Evolutionary conservation across 2,888 invertebrate genomes (phyloP).

Genomic region (Ichneumoninae sp.): DNA sequence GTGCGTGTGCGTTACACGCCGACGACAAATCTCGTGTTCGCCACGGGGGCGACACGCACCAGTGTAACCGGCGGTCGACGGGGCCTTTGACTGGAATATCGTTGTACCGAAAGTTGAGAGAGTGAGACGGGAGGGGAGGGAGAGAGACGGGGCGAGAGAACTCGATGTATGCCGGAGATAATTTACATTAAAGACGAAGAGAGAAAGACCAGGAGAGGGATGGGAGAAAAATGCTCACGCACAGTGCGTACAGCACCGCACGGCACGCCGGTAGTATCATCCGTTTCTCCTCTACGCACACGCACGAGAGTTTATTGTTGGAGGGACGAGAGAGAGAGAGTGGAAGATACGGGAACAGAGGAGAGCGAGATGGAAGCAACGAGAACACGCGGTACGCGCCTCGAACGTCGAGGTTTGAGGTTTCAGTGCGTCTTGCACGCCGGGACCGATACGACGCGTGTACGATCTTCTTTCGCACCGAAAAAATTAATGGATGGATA

Average conservation of each 20-base stretch:
- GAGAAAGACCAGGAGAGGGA: slow-evolving; percentile 27
- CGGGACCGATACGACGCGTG: slow-evolving; percentile 74
- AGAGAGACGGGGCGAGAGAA: slow-evolving; percentile 14
- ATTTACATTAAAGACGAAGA: slow-evolving; percentile 41
- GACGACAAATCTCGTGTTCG: slow-evolving; percentile 62
- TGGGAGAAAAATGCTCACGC: slow-evolving; percentile 39
- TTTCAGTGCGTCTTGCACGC: slow-evolving; percentile 77
- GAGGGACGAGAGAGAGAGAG: slow-evolving; percentile 70
- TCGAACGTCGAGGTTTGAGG: slow-evolving; percentile 73
- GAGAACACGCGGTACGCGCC: slow-evolving; percentile 59
- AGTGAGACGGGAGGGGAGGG: slow-evolving; percentile 7
- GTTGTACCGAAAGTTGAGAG: slow-evolving; percentile 51
- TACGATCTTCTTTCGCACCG: slow-evolving; percentile 25
- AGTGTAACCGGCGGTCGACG: slow-evolving; percentile 62
- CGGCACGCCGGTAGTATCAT: slow-evolving; percentile 39
- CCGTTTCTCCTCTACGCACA: slow-evolving; percentile 64
- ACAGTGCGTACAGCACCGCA: slow-evolving; percentile 8
- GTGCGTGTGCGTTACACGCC: slow-evolving; percentile 7
- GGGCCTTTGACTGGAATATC: slow-evolving; percentile 62
- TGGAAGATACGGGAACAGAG: slow-evolving; percentile 11
- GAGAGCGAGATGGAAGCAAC: slow-evolving; percentile 13
- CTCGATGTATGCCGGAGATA: slow-evolving; percentile 14
- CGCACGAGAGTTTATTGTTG: slow-evolving; percentile 77
- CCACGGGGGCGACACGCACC: slow-evolving; percentile 66
- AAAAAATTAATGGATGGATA: not conserved